Percentiles rank a stretch among this genome's conserved stretches.
phyloP scores from a whole-genome alignment of 2,797 vertebrate genomes.

The Chaenodraco wilsoni region DNA sequence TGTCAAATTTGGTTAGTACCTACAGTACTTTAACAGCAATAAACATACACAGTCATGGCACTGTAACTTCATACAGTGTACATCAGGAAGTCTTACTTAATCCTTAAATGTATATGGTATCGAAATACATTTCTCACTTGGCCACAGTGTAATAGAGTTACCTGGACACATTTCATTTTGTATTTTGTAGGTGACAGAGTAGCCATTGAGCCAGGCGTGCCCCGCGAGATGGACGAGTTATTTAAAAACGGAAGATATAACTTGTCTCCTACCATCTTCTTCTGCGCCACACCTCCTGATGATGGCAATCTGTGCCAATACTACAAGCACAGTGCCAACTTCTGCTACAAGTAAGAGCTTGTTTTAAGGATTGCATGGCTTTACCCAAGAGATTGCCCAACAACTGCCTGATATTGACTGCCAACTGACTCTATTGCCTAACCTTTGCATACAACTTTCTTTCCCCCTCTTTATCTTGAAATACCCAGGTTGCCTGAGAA shows the following conservation, averaged over 20 bases:
- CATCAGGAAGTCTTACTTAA: not conserved
- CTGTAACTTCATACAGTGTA: not conserved
- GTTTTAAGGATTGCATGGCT: not conserved
- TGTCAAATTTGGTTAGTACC: not conserved
- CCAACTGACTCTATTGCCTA: slow-evolving; percentile 30
- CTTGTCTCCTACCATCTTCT: slow-evolving; percentile 93
- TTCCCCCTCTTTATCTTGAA: not conserved
- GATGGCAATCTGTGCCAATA: slow-evolving; percentile 93
- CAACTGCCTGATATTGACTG: not conserved
- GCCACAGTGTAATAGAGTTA: too few species aligned
- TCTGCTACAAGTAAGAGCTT: slow-evolving; percentile 93
- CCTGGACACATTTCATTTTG: not conserved
- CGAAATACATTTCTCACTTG: not conserved
- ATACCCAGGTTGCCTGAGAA: slow-evolving; percentile 90
- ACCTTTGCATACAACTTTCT: slow-evolving; percentile 1
- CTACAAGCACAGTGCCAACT: slow-evolving; percentile 93
- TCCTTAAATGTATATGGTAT: not conserved
- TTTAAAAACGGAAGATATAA: slow-evolving; percentile 94
- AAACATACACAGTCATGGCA: not conserved
- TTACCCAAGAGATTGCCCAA: slow-evolving; percentile 27
- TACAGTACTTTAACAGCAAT: accelerated
- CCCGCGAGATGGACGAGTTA: slow-evolving; percentile 90
- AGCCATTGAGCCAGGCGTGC: slow-evolving; percentile 92
- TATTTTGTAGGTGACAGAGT: slow-evolving; percentile 90
- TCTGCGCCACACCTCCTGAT: slow-evolving; percentile 95